A percentile compares a stretch with the other conserved stretches of the same genome.
phyloP scores from a whole-genome alignment of 2,113 vertebrate species.

The Tetrax tetrax region DNA sequence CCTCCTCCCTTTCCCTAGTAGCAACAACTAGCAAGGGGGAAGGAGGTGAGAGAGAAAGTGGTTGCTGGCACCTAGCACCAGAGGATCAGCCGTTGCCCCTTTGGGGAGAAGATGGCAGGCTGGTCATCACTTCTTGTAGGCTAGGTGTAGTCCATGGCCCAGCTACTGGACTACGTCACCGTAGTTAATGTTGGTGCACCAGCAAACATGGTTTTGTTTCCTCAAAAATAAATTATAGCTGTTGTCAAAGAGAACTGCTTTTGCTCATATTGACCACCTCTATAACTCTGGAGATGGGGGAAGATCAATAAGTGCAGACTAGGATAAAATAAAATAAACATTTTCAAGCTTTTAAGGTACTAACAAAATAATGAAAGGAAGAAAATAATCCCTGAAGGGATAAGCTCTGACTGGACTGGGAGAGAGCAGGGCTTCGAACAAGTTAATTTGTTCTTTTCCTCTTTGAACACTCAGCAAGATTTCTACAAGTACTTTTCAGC shows the following conservation, averaged over 20 bases:
- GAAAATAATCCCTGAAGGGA: neutral
- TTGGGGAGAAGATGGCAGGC: neutral
- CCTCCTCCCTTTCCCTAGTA: neutral
- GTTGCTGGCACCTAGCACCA: neutral
- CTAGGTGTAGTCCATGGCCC: neutral
- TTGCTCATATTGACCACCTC: neutral
- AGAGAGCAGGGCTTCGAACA: neutral
- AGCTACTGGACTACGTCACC: neutral
- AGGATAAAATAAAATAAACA: constrained; percentile 26
- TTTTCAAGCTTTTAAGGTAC: constrained; percentile 4
- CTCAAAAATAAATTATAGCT: neutral
- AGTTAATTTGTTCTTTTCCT: neutral
- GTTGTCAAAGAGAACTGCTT: neutral
- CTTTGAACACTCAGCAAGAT: neutral
- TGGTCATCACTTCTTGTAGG: neutral
- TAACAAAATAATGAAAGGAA: constrained; percentile 20
- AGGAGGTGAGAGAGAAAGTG: neutral
- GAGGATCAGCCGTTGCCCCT: neutral
- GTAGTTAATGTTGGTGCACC: neutral
- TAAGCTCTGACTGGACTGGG: neutral
- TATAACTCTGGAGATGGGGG: neutral
- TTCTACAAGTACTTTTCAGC: neutral
- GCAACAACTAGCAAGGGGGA: neutral
- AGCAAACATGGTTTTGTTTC: neutral
- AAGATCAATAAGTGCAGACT: neutral